A percentile compares a stretch with the other conserved stretches of the same genome.
phyloP scores from a whole-genome alignment of 23 tunicate species.

The Halocynthia aurantium region DNA sequence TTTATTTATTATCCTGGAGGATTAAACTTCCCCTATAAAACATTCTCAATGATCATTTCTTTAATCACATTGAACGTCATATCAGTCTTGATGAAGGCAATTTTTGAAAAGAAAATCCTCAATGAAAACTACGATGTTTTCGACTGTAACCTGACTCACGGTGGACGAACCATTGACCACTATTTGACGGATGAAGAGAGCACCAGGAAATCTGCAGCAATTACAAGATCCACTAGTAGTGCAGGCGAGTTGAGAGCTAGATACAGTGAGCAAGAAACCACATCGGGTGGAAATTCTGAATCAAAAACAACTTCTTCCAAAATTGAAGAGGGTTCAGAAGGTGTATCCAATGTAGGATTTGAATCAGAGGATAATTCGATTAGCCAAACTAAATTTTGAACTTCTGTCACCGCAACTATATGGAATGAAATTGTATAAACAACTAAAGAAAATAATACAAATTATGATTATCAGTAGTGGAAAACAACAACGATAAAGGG shows the following conservation, averaged over 20 bases:
- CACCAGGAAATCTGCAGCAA: too few relatives aligned
- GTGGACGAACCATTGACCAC: slow-evolving; percentile 38
- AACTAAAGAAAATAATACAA: too few relatives aligned
- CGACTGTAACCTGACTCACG: slow-evolving; percentile 53
- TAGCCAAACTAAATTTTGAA: too few relatives aligned
- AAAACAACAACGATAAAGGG: too few relatives aligned
- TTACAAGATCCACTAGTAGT: too few relatives aligned
- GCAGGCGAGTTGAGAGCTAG: too few relatives aligned
- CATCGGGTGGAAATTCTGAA: background rate
- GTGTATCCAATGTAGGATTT: background rate
- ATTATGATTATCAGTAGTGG: too few relatives aligned
- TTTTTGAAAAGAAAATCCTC: slow-evolving; percentile 25
- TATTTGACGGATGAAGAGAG: too few relatives aligned
- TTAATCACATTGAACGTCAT: slow-evolving; percentile 26
- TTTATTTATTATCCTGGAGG: slow-evolving; percentile 70
- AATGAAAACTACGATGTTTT: slow-evolving; percentile 51
- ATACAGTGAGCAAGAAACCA: background rate
- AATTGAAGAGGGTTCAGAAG: background rate
- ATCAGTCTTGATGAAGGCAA: slow-evolving; percentile 18
- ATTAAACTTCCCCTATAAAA: slow-evolving; percentile 64
- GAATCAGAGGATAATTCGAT: background rate
- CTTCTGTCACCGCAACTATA: too few relatives aligned
- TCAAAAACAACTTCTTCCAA: background rate
- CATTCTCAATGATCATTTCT: slow-evolving; percentile 59
- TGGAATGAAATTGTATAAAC: too few relatives aligned